Base-by-base conservation (phyloP, 2,797 vertebrate species). In the Sarcoramphus papa region DNA sequence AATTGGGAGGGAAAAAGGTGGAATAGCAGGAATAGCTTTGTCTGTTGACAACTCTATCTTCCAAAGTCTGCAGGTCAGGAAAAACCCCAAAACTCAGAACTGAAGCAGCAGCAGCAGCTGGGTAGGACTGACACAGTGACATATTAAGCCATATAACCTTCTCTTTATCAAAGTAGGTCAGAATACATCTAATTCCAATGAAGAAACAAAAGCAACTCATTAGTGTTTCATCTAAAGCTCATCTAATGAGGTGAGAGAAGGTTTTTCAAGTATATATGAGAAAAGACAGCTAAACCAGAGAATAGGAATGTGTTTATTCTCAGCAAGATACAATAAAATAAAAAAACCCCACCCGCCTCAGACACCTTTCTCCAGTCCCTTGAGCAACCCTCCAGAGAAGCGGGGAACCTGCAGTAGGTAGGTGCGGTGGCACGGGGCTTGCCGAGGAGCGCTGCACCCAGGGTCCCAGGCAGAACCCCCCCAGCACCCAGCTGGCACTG, bases 371-470 rank as follows among this genome's bases (percentile, higher is more conserved):
- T 76, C 57, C 72, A 41, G 25, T n/a, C 35, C 85, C 59, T 75
- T 28, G 48, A 57, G 63, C 2, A 3, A 47, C 7, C 43, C 15
- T 40, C 9, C 50, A 19, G 24, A n/a, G 69, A 31, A 16, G 40
- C 1, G 1, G 12, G 57, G 45, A 51, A 9, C 16, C 24, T 19
- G 14, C 4, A 2, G 65, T 4, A 37, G 57, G 45, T 7, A 21
- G 1, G 4, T 21, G 33, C 8, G 50, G 57, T 35, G n/a, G 53
- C 43, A 90, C 1, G 17, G 43, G 56, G 33, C 45, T 65, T 64
- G 45, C 12, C 2, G 9, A 59, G 45, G 1, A 48, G 47, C 6
- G 1, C 82, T 74, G 48, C 13, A 31, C 78, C 54, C 37, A 11
- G 16, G 43, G 65, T 35, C 64, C 63, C 41, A 31, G 45, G 14